Evolutionary conservation across 2,113 vertebrate species (phyloP).

Genomic region (Amphiprion ocellaris): DNA sequence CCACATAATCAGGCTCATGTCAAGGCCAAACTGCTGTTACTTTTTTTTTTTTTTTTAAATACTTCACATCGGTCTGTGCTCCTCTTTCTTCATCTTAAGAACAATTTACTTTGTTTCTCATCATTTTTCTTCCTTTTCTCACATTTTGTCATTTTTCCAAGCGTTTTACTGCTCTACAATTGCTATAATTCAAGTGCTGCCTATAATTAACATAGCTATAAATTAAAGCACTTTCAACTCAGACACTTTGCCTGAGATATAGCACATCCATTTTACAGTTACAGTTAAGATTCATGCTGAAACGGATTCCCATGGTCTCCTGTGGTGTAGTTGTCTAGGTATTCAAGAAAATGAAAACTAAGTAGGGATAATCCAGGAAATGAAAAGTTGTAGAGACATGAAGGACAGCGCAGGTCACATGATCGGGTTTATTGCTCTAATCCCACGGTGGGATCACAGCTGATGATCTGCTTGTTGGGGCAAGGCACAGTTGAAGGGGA

Average conservation of each 20-base stretch:
- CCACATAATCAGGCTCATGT: slow-evolving; percentile 26
- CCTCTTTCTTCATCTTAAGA: not conserved
- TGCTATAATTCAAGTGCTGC: slow-evolving; percentile 25
- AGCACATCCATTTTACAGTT: slow-evolving; percentile 17
- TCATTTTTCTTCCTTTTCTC: slow-evolving; percentile 23
- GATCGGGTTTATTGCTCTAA: slow-evolving; percentile 48
- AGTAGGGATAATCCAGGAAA: slow-evolving; percentile 71
- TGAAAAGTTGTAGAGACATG: slow-evolving; percentile 56
- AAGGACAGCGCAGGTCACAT: slow-evolving; percentile 35
- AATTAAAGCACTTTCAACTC: slow-evolving; percentile 38
- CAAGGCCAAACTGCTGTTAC: slow-evolving; percentile 21
- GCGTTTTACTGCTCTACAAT: slow-evolving; percentile 24
- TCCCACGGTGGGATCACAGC: slow-evolving; percentile 50
- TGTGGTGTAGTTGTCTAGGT: slow-evolving; percentile 28
- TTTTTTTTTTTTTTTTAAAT: not conserved
- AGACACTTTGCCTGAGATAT: slow-evolving; percentile 3
- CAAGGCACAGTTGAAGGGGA: slow-evolving; percentile 17
- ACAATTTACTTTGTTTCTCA: not conserved
- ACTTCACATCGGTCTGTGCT: too few species aligned
- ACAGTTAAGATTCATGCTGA: slow-evolving; percentile 11
- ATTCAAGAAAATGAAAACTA: slow-evolving; percentile 52
- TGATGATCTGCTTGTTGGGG: slow-evolving; percentile 30
- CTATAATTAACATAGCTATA: slow-evolving; percentile 48
- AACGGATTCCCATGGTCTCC: slow-evolving; percentile 49
- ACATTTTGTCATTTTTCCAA: slow-evolving; percentile 18